Base-by-base conservation (phyloP, 2,797 vertebrate species). In the Choloepus didactylus region DNA sequence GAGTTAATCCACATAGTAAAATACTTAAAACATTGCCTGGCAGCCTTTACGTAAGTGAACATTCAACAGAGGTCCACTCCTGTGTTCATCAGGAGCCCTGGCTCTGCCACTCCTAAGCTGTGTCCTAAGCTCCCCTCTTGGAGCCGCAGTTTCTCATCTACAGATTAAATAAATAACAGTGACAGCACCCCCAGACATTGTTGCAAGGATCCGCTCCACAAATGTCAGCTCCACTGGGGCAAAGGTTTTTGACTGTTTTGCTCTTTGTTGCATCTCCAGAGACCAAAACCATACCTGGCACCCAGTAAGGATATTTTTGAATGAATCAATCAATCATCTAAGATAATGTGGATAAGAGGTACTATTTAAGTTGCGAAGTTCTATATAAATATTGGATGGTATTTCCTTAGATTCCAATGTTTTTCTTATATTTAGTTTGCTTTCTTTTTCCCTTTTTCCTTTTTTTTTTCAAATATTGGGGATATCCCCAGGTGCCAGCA, bases 281-380 rank as follows among this genome's bases (percentile, higher is more conserved):
- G 75, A 81, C n/a, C 31, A 35, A 89, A 91, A 76, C 19, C 90
- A 46, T 93, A 54, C n/a, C 41, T 69, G n/a, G 49, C 54, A 75
- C 31, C 35, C 27, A 62, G 5, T 18, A 27, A n/a, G 64, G 29
- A 19, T 89, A 35, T 84, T 93, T 93, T 69, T 60, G 25, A 85
- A 66, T 85, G 60, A 73, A 69, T 72, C 16, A 69, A 11, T 76
- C 31, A 25, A 56, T 70, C 46, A 76, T 38, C 19, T 16, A 25
- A 85, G 59, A 44, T 77, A 64, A 56, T 19, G 6, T 27, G 35
- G n/a, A 14, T 70, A 72, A 70, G 46, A 88, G 38, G 21, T 12
- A 27, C 29, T 31, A 7, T 10, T 18, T 15, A 87, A 27, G 16
- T 72, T 83, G 70, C 66, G 0, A 85, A 35, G 18, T 69, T 83